Conservation (phyloP, 2,797 vertebrate genomes). For the Sebastes matsubarae region DNA sequence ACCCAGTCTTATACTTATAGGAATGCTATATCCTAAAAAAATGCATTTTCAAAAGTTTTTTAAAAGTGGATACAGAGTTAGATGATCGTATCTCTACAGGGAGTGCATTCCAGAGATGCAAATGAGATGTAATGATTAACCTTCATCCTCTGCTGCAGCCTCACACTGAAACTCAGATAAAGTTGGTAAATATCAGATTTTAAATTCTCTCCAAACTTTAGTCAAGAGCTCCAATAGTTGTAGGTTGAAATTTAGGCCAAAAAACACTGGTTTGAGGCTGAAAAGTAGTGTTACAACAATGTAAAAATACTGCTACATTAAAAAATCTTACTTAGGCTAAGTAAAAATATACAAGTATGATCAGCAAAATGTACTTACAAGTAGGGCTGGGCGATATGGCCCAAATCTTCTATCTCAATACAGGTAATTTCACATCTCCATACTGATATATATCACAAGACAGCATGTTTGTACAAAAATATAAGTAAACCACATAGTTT, state of each 20-base stretch:
- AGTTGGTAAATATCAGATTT: not conserved
- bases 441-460: too few relatives aligned
- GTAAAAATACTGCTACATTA: not conserved
- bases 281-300: not conserved
- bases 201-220: not conserved
- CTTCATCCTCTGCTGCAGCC: not conserved
- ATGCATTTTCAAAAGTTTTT: too few relatives aligned
- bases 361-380: not conserved
- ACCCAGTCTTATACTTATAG: too few relatives aligned
- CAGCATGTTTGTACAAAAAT: too few relatives aligned
- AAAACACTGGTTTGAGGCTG: not conserved
- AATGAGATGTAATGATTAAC: slow-evolving; percentile 18
- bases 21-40: too few relatives aligned
- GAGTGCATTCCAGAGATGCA: too few relatives aligned
- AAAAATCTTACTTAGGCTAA: not conserved
- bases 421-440: too few relatives aligned
- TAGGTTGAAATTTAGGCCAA: not conserved
- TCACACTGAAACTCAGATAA: not conserved
- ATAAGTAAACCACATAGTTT: too few relatives aligned
- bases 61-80: too few relatives aligned
- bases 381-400: too few relatives aligned
- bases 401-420: too few relatives aligned
- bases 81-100: too few relatives aligned
- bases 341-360: not conserved
- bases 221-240: not conserved